phyloP scores from a whole-genome alignment of 2,888 invertebrate species.

The Sarcophaga carnaria region DNA sequence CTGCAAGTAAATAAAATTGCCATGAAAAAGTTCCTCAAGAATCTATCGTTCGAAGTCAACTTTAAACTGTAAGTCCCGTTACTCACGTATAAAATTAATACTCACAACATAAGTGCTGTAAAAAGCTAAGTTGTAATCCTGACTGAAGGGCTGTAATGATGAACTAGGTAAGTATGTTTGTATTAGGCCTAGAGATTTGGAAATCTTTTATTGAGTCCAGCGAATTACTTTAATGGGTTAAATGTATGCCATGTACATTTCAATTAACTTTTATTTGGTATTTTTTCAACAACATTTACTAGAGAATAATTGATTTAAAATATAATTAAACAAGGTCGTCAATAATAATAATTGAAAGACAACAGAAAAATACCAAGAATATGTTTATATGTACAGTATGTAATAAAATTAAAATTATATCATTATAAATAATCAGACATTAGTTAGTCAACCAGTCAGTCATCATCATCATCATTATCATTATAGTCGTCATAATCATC shows the following conservation, averaged over 20 bases:
- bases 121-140: too few relatives aligned
- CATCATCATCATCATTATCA: not conserved
- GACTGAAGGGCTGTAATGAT: too few relatives aligned
- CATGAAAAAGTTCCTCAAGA: too few relatives aligned
- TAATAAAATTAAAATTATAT: conserved; percentile 33
- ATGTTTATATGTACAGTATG: not conserved
- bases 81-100: too few relatives aligned
- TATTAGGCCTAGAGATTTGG: too few relatives aligned
- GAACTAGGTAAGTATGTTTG: too few relatives aligned
- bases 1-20: too few relatives aligned
- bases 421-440: conserved; percentile 36
- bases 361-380: not conserved
- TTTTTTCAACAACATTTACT: conserved; percentile 20
- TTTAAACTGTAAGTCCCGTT: too few relatives aligned
- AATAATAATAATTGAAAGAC: conserved; percentile 8
- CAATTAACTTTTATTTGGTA: not conserved
- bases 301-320: conserved; percentile 16
- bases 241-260: not conserved
- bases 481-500: not conserved
- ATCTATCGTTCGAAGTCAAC: too few relatives aligned
- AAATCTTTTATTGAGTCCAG: too few relatives aligned
- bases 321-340: conserved; percentile 41
- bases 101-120: too few relatives aligned
- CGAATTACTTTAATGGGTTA: not conserved
- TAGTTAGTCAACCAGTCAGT: not conserved